phyloP scores from a whole-genome alignment of 2,113 vertebrate genomes.

The Lagopus muta region DNA sequence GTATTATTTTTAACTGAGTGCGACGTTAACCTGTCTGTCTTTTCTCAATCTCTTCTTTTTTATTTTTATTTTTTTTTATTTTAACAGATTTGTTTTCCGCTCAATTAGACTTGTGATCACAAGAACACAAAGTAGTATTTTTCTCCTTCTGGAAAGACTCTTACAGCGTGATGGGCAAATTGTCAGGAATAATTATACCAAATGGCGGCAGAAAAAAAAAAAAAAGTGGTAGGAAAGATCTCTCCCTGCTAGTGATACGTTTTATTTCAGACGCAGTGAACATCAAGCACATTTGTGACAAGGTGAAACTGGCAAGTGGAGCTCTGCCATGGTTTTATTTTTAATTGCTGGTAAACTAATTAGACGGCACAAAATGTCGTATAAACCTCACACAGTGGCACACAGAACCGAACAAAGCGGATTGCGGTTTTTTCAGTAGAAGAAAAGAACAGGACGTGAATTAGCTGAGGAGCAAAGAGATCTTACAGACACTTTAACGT shows the following conservation, averaged over 20 bases:
- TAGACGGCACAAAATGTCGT: constrained; percentile 70
- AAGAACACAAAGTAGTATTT: constrained; percentile 81
- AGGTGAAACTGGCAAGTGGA: constrained; percentile 76
- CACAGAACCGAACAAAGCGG: constrained; percentile 34
- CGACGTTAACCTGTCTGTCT: constrained; percentile 61
- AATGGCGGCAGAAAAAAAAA: constrained; percentile 70
- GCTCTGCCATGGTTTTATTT: constrained; percentile 76
- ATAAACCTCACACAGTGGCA: constrained; percentile 7
- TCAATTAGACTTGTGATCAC: constrained; percentile 83
- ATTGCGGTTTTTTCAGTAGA: constrained; percentile 20
- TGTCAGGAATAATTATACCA: constrained; percentile 83
- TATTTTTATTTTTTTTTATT: not conserved
- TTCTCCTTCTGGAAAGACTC: constrained; percentile 81
- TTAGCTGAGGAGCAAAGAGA: constrained; percentile 33
- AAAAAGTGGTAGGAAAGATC: constrained; percentile 52
- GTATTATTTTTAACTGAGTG: constrained; percentile 66
- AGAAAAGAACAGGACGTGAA: constrained; percentile 47
- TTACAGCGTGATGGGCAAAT: constrained; percentile 80
- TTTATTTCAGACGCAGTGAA: constrained; percentile 73
- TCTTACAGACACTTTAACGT: not conserved
- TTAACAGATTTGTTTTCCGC: constrained; percentile 83
- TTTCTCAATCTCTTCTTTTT: not conserved
- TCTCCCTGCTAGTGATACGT: constrained; percentile 68
- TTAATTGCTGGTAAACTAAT: constrained; percentile 80
- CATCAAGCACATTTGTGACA: constrained; percentile 63